Conservation (phyloP, 2,113 vertebrate species). For the Rhinopomastus cyanomelas region DNA sequence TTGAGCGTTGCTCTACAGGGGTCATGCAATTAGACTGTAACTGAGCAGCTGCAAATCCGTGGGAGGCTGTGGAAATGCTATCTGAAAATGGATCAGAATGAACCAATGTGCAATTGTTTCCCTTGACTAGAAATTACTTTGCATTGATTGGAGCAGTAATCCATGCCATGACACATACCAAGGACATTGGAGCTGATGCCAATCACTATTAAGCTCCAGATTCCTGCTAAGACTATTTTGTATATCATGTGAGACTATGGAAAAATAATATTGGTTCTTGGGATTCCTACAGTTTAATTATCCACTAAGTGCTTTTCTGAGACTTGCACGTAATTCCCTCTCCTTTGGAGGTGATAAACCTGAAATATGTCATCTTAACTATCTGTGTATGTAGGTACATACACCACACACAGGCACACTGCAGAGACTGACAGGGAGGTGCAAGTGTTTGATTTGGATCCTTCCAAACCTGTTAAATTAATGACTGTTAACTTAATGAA, state of each 20-base stretch:
- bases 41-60: slow-evolving; percentile 32
- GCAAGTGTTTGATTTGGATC: background rate
- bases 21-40: background rate
- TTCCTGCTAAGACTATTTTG: background rate
- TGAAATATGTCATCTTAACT: background rate
- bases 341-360: background rate
- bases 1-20: background rate
- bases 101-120: background rate
- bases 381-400: background rate
- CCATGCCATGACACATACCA: background rate
- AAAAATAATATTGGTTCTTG: background rate
- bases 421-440: background rate
- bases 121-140: slow-evolving; percentile 15
- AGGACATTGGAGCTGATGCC: background rate
- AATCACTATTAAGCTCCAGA: background rate
- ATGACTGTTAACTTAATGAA: background rate
- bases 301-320: background rate
- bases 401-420: background rate
- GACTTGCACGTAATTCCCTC: background rate
- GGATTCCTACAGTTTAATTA: background rate
- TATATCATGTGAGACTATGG: background rate
- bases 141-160: slow-evolving; percentile 16
- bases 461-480: background rate
- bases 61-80: background rate
- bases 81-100: slow-evolving; percentile 20